phyloP scores from a whole-genome alignment of 2,888 invertebrate species.

The Drosophila planitibia region DNA sequence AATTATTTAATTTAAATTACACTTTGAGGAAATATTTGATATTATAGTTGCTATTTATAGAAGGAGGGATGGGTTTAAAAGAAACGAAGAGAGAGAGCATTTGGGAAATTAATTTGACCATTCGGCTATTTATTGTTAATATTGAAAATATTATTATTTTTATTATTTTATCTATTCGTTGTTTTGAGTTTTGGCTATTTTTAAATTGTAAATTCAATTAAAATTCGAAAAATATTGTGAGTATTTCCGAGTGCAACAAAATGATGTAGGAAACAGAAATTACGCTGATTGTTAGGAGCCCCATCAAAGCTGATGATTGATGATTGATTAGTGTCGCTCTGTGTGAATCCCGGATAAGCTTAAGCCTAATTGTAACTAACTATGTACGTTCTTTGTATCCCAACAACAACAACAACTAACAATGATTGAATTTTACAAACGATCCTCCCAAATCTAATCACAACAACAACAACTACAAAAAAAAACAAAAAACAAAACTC shows the following conservation, averaged over 20 bases:
- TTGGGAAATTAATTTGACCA: no score
- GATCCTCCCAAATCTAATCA: slow-evolving; percentile 22
- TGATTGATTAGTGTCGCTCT: neutral
- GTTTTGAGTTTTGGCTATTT: neutral
- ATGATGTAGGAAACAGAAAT: neutral
- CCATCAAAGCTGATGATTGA: neutral
- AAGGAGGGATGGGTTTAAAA: neutral
- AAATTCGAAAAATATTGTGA: neutral
- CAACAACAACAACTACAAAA: slow-evolving; percentile 7
- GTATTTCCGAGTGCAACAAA: neutral
- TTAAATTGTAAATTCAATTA: neutral
- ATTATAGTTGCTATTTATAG: neutral
- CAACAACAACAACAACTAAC: slow-evolving; percentile 31
- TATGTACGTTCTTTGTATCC: slow-evolving; percentile 28
- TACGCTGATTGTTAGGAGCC: neutral
- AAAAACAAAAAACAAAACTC: slow-evolving; percentile 35
- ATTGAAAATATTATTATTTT: neutral
- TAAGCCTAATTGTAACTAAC: slow-evolving; percentile 39
- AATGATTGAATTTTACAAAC: slow-evolving; percentile 13
- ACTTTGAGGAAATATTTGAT: neutral
- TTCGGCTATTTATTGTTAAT: neutral
- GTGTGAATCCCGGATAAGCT: neutral
- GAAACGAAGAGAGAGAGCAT: neutral
- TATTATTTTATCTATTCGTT: neutral
- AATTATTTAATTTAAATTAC: neutral